Evolutionary conservation across 1,140 invertebrate genomes (phyloP).

Genomic region (Brachionus plicatilis): DNA sequence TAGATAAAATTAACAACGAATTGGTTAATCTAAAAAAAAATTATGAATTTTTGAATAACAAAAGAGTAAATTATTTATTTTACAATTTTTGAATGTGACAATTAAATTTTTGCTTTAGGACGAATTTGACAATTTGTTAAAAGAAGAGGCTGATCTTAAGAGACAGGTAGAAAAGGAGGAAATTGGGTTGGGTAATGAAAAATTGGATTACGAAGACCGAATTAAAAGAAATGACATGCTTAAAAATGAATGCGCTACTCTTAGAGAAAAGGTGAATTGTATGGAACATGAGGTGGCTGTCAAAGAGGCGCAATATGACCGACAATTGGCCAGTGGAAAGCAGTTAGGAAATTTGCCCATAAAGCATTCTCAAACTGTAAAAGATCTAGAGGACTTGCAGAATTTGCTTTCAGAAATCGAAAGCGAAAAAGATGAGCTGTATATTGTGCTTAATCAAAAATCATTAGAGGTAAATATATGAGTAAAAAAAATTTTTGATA

Average conservation of each 20-base stretch:
- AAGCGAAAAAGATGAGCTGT: constrained; percentile 32
- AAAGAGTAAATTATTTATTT: neutral
- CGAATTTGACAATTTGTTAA: neutral
- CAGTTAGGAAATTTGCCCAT: constrained; percentile 1
- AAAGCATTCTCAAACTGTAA: neutral
- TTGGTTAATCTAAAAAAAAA: neutral
- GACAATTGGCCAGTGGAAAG: constrained; percentile 11
- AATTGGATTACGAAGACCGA: neutral
- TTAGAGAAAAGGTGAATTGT: neutral
- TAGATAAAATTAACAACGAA: neutral
- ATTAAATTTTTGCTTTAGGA: neutral
- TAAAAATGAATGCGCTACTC: neutral
- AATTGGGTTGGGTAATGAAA: neutral
- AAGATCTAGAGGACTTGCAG: constrained; percentile 19
- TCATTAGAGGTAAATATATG: neutral
- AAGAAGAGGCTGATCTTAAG: neutral
- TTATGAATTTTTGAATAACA: neutral
- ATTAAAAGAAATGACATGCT: neutral
- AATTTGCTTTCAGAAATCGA: neutral
- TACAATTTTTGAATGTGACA: neutral
- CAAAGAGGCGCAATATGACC: constrained; percentile 38
- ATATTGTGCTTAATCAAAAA: constrained; percentile 29
- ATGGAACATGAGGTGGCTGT: constrained; percentile 9
- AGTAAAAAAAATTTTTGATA: neutral
- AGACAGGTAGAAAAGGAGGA: neutral